Evolutionary conservation across 2,113 vertebrate species (phyloP), one percentile per base, ranked within the genome.

Genomic region (Ptychochromis oligacanthus): DNA sequence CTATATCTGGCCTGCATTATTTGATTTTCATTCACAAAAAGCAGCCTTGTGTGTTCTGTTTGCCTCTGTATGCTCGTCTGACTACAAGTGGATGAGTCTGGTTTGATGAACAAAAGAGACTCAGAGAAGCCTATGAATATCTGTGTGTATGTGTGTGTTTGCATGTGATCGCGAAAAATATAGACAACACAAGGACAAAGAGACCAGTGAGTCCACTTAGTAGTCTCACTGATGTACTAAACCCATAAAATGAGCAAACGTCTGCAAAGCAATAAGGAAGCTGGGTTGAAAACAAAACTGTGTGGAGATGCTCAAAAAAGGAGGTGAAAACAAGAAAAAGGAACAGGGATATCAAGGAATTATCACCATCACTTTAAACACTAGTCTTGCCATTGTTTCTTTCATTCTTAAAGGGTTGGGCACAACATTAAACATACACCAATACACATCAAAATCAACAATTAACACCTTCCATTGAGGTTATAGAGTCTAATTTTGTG

Each of bases 11-110:
- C 65, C 76, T n/a, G 17, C 17, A 14, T n/a, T 75, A 9, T 80
- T 60, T 59, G 58, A 38, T 77, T 79, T 85, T 70, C 81, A 87
- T 91, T 90, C 81, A 91, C 43, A 89, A 84, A 86, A 89, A 75
- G n/a, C 49, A 72, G 49, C 67, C 26, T 26, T 12, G 80, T 61
- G 58, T 80, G 40, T 89, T 86, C 83, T 77, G 46, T 85, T 70
- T 83, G 81, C 26, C 57, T 70, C 76, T n/a, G 83, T 36, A 46
- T 84, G 75, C 60, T 77, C 61, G 59, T 87, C 61, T 80, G 62
- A 75, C 75, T 54, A 78, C 70, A 82, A 82, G 77, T 62, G 59
- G 74, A 49, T 18, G 79, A 84, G 62, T 77, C 59, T 72, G 64
- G 49, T 85, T 72, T 86, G 58, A 89, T 60, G 61, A 78, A 89